phyloP scores from a whole-genome alignment of 2,113 vertebrate genomes.

The Ranitomeya variabilis region DNA sequence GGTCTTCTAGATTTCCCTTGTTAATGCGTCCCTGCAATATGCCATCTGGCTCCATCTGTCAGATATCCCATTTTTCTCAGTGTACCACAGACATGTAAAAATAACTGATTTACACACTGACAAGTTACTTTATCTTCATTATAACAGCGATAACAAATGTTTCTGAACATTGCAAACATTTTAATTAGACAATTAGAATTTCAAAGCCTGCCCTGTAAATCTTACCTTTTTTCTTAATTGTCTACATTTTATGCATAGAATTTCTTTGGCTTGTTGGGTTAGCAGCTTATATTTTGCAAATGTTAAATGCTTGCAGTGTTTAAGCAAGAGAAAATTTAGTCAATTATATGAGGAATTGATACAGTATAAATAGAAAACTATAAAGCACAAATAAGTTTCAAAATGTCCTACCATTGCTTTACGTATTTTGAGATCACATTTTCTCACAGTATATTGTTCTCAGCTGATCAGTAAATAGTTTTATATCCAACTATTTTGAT shows the following conservation, averaged over 20 bases:
- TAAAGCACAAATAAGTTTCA: neutral
- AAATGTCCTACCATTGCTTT: neutral
- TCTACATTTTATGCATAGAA: slow-evolving; percentile 13
- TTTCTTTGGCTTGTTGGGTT: neutral
- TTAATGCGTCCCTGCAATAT: slow-evolving; percentile 53
- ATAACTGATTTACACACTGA: slow-evolving; percentile 55
- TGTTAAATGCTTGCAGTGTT: neutral
- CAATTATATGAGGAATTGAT: neutral
- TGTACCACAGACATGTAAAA: slow-evolving; percentile 55
- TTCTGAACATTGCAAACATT: slow-evolving; percentile 49
- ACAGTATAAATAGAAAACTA: neutral
- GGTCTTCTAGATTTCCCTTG: slow-evolving; percentile 57
- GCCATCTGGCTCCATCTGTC: slow-evolving; percentile 58
- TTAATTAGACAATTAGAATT: slow-evolving; percentile 49
- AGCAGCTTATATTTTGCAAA: neutral
- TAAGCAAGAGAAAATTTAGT: neutral
- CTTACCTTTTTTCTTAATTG: slow-evolving; percentile 16
- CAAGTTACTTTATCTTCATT: slow-evolving; percentile 58
- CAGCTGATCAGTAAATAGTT: neutral
- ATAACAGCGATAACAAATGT: slow-evolving; percentile 52
- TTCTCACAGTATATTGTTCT: neutral
- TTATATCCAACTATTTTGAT: neutral
- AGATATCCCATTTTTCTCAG: slow-evolving; percentile 54
- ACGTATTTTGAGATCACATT: neutral
- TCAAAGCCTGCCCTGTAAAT: slow-evolving; percentile 21